Evolutionary conservation across 1,140 invertebrate genomes (phyloP), one percentile per base, ranked within the genome.

Genomic region (Pseudachorutes palmiensis): DNA sequence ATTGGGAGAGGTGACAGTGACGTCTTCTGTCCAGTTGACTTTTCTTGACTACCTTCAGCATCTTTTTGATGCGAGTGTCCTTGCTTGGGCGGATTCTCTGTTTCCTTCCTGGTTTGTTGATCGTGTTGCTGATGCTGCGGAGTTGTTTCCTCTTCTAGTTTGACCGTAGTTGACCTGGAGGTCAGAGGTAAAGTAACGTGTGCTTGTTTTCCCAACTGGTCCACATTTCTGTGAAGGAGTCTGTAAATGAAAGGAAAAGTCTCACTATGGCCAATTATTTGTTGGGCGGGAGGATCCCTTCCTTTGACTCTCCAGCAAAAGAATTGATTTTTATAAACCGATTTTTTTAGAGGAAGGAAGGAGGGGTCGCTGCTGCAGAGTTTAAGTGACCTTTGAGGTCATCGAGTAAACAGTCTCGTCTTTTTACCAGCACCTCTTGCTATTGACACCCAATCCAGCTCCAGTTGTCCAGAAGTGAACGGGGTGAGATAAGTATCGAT

Each of bases 191-290:
- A 76, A 70, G 83, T 84, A 5, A 85, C 81, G 79, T 86, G 85
- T 28, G 85, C 85, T 78, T 87, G 83, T 57, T 76, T 78, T 70
- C 80, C 82, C 2, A 83, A 72, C 67, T 82, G 79, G 68, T 84
- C 81, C 1, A 80, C 79, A 67, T 81, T 78, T 70, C 83, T 82
- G 68, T 84, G 79, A 32, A 84, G 14, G 62, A 75, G 64, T 36
- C 74, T 74, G 55, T n/a, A 63, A 55, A 55, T 55, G 14, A 55
- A 24, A 55, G 12, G 14, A 55, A 55, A 55, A 5, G 9, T 24
- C 51, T 14, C 51, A 55, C 19, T 45, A 45, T 9, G 36, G 9
- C 9, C 9, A 45, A 19, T 19, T 19, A 45, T 9, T 12, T 45
- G 36, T 45, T 45, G 9, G 51, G 51, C 51, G 51, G 14, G 14